Base-by-base conservation (phyloP, 1,140 invertebrate genomes). In the Drosophila takahashii region DNA sequence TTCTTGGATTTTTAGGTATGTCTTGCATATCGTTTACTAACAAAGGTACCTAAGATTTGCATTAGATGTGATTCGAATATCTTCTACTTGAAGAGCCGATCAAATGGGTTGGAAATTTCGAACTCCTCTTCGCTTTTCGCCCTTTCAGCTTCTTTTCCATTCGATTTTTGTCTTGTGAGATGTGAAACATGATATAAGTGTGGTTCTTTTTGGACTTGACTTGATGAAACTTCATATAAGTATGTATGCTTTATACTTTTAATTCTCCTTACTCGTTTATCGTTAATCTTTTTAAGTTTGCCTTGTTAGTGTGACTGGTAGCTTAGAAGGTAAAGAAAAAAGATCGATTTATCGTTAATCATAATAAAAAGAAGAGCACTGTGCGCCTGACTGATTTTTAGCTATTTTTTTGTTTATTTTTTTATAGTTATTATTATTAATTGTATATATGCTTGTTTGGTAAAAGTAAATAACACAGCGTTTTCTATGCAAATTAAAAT, bases 401-500 rank as follows among this genome's bases (percentile, higher is more conserved):
- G 44, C 16, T 61, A 52, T 41, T 69, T 34, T 53, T 56, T 64
- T 70, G 29, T 61, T 47, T 42, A 66, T 39, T 66, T 67, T 62
- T 45, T 57, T 41, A 47, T 9, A 61, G 53, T 79, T n/a, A 34
- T 65, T 61, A 66, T 65, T 48, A 41, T 56, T 78, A 54, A 57
- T 75, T 65, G 42, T 70, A 65, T 76, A 71, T 80, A 67, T 74
- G 58, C 69, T 73, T 83, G 62, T 71, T 66, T 59, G 54, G 64
- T 83, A 85, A 86, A 86, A 85, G 67, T 85, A 86, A 86, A 85
- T 85, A 85, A 85, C 81, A 85, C 81, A 85, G 81, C 77, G 81
- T 77, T 77, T 76, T 64, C 36, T 64, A 78, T 65, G 59, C 41
- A 79, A 79, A 80, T 61, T 85, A 77, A 69, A 85, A 86, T 81